Evolutionary conservation across 2,797 vertebrate genomes (phyloP), one percentile per base, ranked within the genome.

Genomic region (Bryconaethiops microstoma): DNA sequence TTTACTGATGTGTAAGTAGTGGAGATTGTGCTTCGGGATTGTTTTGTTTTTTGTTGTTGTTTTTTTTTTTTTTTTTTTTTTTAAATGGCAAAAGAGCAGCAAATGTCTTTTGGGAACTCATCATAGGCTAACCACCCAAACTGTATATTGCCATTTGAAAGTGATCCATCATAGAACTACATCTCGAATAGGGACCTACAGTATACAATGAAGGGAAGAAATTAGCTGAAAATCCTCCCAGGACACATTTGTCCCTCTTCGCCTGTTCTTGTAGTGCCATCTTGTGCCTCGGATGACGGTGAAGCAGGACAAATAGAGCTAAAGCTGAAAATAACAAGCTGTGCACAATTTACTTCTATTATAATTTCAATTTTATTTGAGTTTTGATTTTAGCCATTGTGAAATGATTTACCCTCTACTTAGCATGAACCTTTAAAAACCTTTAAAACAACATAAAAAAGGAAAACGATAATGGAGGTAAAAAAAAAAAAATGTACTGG

Each of bases 391-490:
- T 96, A 95, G 94, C 93, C 91, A 91, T 95, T 92, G 93, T 96
- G 96, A 96, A 92, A 94, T 95, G 92, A 95, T 92, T 96, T 97
- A 95, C 90, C 95, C 90, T 94, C 93, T 95, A 54, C 93, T 96
- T 96, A 96, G 96, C 96, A 97, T 98, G 96, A 94, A 92, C 95
- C 93, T 94, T 95, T 93, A 89, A 93, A 92, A 93, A 93, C 85
- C 86, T 92, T 92, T 91, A 92, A 94, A 95, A 94, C 40, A 21
- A 91, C 88, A 88, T 87, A 90, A 91, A 90, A 86, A 89, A 90
- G 89, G 88, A 88, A 92, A 92, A 95, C 90, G 70, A 64, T 74
- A 90, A 88, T 91, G 92, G 90, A 39, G 35, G 35, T 77, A 77
- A 83, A 78, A 91, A 89, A 90, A 91, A 92, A 90, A 82, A 82